These are phyloP conservation scores for Phymanthus crucifer DNA, from an alignment of 92 coral and sea anemone genomes.

Conservation along the genomic window DNA sequence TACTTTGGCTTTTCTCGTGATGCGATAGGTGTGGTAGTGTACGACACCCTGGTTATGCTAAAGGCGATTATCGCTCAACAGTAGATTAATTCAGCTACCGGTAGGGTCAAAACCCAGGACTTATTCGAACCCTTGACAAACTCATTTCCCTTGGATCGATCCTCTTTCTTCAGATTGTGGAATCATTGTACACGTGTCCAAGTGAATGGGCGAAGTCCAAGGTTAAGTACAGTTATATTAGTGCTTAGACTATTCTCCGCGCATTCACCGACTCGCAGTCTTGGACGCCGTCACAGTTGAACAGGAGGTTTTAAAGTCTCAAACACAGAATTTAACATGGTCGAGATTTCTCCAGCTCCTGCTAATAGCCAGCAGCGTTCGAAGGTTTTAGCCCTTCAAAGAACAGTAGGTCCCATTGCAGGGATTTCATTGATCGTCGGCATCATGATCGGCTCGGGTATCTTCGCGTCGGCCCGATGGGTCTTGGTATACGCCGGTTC, in stretches of 20 bases:
- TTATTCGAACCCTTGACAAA: too few species aligned
- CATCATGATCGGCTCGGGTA: conserved; percentile 66
- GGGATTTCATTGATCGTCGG: conserved; percentile 60
- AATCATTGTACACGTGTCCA: background rate
- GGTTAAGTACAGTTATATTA: background rate
- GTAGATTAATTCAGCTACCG: too few species aligned
- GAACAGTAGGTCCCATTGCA: conserved; percentile 51
- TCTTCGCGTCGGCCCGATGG: conserved; percentile 58
- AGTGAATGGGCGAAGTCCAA: background rate
- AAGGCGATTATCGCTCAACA: too few species aligned
- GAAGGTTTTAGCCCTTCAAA: conserved; percentile 17
- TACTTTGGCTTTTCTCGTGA: too few species aligned
- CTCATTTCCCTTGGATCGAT: too few species aligned
- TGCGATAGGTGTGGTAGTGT: too few species aligned
- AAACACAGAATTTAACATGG: conserved; percentile 1
- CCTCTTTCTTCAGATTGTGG: too few species aligned
- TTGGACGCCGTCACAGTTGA: background rate
- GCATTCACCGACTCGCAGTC: background rate
- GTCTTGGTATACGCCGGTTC: conserved; percentile 60
- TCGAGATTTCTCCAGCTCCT: background rate
- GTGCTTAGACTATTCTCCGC: too few species aligned
- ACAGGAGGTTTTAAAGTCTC: background rate
- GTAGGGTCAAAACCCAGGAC: too few species aligned
- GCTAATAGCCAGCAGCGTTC: background rate
- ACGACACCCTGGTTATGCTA: too few species aligned